Percentiles rank a stretch among this genome's conserved stretches.
phyloP scores from a whole-genome alignment of 1,140 invertebrate species.

The Hylaeus anthracinus region DNA sequence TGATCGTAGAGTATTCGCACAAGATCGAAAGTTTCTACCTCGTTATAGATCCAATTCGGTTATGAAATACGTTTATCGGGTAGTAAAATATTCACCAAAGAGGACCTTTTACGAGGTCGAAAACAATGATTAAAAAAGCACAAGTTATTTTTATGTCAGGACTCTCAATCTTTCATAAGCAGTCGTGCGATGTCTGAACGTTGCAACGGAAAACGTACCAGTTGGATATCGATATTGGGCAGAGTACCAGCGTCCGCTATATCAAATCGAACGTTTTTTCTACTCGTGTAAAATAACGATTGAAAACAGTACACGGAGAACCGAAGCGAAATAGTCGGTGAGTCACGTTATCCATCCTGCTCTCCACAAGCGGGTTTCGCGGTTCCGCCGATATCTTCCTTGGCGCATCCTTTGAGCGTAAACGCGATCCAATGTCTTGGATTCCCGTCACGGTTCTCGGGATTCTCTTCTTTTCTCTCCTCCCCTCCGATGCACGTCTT shows the following conservation, averaged over 20 bases:
- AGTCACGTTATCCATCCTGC: conserved; percentile 26
- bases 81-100: too few relatives aligned
- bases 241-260: background rate
- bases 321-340: conserved; percentile 19
- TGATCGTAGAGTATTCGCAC: too few relatives aligned
- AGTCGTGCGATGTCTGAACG: too few relatives aligned
- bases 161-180: too few relatives aligned
- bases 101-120: too few relatives aligned
- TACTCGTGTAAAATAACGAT: background rate
- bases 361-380: background rate
- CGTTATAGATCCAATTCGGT: too few relatives aligned
- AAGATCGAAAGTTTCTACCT: too few relatives aligned
- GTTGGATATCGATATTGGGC: too few relatives aligned
- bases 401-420: conserved; percentile 33
- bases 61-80: too few relatives aligned
- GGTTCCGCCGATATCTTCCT: background rate
- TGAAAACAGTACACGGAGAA: conserved; percentile 1
- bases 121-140: too few relatives aligned
- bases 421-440: conserved; percentile 32
- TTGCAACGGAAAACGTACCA: too few relatives aligned
- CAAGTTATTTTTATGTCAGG: too few relatives aligned
- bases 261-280: background rate
- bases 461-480: conserved; percentile 1
- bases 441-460: conserved; percentile 27
- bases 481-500: background rate